Conservation (phyloP, 2,797 vertebrate genomes). For the Onychomys leucogaster region DNA sequence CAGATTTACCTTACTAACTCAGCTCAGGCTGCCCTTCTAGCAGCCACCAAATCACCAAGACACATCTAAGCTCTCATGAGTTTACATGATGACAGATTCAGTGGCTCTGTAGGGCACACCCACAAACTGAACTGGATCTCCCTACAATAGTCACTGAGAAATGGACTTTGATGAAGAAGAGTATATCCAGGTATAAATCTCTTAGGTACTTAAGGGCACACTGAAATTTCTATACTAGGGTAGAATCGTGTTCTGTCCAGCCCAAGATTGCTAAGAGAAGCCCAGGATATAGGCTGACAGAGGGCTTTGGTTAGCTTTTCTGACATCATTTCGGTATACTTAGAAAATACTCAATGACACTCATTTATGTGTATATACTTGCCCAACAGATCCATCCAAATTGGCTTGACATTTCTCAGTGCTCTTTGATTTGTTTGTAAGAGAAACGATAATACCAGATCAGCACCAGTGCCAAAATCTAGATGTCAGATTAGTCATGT, state of each 20-base stretch:
- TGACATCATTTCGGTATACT: constrained; percentile 68
- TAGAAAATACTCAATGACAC: constrained; percentile 72
- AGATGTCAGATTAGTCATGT: constrained; percentile 81
- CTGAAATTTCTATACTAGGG: constrained; percentile 43
- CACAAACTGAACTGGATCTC: constrained; percentile 17
- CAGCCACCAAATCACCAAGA: constrained; percentile 50
- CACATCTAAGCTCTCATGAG: not conserved
- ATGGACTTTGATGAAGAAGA: constrained; percentile 1
- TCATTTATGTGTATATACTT: constrained; percentile 75
- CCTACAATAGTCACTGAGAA: not conserved
- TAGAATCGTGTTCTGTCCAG: constrained; percentile 27
- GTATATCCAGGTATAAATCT: constrained; percentile 31
- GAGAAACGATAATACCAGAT: constrained; percentile 70
- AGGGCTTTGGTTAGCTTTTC: constrained; percentile 53
- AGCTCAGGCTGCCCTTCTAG: not conserved
- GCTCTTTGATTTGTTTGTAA: constrained; percentile 79
- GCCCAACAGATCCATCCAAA: constrained; percentile 71
- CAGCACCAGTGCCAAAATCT: constrained; percentile 73
- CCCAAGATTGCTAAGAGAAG: constrained; percentile 52
- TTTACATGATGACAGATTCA: not conserved
- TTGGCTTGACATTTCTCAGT: constrained; percentile 80
- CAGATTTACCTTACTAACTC: constrained; percentile 10
- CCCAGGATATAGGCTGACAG: constrained; percentile 58
- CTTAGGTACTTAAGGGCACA: constrained; percentile 40
- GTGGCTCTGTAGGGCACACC: not conserved